These are phyloP conservation scores for Delphinapterus leucas DNA, from an alignment of 2,113 vertebrate genomes.

Conservation along the genomic window DNA sequence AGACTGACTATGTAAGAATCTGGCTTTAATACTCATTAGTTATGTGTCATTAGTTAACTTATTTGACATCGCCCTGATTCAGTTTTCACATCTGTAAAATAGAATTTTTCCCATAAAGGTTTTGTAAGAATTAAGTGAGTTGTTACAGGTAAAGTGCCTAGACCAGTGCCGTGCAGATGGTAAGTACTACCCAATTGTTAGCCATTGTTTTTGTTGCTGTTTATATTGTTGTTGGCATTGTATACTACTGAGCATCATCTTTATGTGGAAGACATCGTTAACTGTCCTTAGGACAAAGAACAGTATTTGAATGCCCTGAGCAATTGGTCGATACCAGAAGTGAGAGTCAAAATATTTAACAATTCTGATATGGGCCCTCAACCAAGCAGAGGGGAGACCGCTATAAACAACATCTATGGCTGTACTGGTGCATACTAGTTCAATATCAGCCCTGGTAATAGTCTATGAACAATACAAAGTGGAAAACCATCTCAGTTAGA, in stretches of 20 bases:
- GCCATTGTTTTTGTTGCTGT: neutral
- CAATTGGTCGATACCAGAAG: neutral
- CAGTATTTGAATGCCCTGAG: neutral
- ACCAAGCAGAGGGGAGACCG: neutral
- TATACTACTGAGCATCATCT: neutral
- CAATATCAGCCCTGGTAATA: neutral
- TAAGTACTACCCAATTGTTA: neutral
- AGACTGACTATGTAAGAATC: neutral
- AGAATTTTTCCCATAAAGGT: neutral
- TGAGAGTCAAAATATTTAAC: neutral
- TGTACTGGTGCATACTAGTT: neutral
- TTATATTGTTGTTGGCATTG: neutral
- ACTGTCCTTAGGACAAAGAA: neutral
- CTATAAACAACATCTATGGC: neutral
- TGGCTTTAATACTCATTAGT: neutral
- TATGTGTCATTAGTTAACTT: neutral
- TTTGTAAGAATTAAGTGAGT: constrained; percentile 5
- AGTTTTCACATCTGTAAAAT: neutral
- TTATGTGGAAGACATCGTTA: neutral
- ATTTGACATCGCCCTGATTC: neutral
- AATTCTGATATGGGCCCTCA: neutral
- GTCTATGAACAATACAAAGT: neutral
- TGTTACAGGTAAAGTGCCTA: neutral
- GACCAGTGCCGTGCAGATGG: neutral
- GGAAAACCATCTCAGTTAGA: neutral